Conservation (phyloP, 1,140 invertebrate species). For the Zaprionus capensis region DNA sequence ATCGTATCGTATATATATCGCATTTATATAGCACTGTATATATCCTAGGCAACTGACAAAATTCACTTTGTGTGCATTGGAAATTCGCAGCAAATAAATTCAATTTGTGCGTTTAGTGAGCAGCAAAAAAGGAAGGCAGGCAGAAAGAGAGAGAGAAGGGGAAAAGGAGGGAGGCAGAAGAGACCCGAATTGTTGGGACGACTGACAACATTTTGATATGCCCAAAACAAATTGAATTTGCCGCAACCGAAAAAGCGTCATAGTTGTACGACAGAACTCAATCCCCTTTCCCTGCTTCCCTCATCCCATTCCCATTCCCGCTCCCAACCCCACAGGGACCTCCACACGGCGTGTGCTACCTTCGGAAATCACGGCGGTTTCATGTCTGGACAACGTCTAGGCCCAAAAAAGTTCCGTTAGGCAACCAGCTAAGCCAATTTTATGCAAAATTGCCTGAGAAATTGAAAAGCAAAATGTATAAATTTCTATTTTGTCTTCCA, state of each 20-base stretch:
- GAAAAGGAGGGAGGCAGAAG: neutral
- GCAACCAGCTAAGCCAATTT: conserved; percentile 50
- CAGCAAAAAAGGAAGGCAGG: conserved; percentile 18
- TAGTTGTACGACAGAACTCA: conserved; percentile 25
- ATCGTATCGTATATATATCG: neutral
- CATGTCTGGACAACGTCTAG: conserved; percentile 52
- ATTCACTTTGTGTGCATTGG: conserved; percentile 68
- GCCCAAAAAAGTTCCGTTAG: conserved; percentile 22
- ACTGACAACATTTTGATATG: conserved; percentile 78
- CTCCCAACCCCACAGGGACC: neutral
- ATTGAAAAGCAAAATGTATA: conserved; percentile 72
- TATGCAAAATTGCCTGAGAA: conserved; percentile 75
- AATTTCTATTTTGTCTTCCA: conserved; percentile 10
- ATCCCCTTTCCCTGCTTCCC: too few relatives aligned
- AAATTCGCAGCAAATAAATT: conserved; percentile 80
- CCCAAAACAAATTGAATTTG: conserved; percentile 79
- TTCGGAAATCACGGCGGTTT: conserved; percentile 34
- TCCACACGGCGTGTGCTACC: neutral
- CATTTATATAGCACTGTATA: neutral
- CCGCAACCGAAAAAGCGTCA: conserved; percentile 53
- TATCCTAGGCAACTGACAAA: conserved; percentile 26
- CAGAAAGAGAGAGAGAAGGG: neutral
- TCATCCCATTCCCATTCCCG: neutral
- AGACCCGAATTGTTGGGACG: conserved; percentile 48
- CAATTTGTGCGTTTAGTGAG: conserved; percentile 73